These are phyloP conservation scores for Patella vulgata DNA, from an alignment of 1,140 invertebrate genomes.

Conservation along the genomic window DNA sequence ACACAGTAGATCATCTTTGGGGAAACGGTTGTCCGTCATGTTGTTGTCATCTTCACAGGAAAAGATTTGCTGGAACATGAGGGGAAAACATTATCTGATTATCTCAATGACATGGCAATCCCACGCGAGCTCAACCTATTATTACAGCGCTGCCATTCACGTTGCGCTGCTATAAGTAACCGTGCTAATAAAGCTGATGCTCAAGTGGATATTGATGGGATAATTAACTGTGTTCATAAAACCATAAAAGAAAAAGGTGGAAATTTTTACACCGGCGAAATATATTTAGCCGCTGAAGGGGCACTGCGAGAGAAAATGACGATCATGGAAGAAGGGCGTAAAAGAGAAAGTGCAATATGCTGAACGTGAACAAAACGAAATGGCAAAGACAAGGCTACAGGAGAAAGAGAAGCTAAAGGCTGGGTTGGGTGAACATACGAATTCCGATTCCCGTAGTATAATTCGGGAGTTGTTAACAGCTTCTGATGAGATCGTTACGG, in stretches of 20 bases:
- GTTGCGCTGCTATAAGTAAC: slow-evolving; percentile 13
- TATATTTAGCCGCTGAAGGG: slow-evolving; percentile 7
- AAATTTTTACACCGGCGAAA: slow-evolving; percentile 11
- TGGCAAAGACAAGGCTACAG: too few relatives aligned
- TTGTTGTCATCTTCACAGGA: slow-evolving; percentile 13
- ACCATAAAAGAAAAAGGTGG: slow-evolving; percentile 8
- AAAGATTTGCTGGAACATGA: neutral
- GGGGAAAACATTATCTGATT: slow-evolving; percentile 1
- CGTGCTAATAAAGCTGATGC: slow-evolving; percentile 3
- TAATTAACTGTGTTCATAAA: slow-evolving; percentile 6
- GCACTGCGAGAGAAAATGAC: neutral
- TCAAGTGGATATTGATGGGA: neutral
- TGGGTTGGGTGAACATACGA: neutral
- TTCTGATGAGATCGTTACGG: too few relatives aligned
- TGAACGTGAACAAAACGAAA: slow-evolving; percentile 4
- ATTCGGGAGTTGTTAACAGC: too few relatives aligned
- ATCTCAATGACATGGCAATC: neutral
- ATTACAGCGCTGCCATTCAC: neutral
- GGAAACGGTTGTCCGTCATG: neutral
- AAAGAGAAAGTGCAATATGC: slow-evolving; percentile 1
- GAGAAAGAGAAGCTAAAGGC: neutral
- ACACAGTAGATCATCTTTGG: slow-evolving; percentile 7
- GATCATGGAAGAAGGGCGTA: neutral
- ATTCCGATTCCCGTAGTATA: too few relatives aligned
- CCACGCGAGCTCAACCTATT: neutral